phyloP scores from a whole-genome alignment of 2,888 invertebrate genomes.

The Acronicta aceris region DNA sequence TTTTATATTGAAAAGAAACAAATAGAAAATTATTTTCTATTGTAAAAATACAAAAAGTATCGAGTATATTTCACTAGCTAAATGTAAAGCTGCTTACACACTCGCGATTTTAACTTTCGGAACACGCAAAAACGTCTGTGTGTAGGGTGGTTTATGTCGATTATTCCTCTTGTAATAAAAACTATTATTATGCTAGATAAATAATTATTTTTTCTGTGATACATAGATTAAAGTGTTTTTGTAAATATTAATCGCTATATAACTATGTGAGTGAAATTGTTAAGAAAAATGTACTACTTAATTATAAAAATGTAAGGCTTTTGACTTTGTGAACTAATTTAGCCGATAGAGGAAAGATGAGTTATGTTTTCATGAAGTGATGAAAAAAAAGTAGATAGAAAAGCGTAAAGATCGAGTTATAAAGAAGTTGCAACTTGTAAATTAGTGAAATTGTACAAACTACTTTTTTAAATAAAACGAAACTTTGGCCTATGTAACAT shows the following conservation, averaged over 20 bases:
- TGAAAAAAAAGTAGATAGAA: conserved; percentile 66
- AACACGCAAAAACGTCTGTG: conserved; percentile 55
- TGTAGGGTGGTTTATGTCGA: conserved; percentile 59
- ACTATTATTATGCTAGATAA: conserved; percentile 74
- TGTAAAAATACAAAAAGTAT: conserved; percentile 39
- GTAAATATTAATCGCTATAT: conserved; percentile 80
- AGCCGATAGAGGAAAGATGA: conserved; percentile 54
- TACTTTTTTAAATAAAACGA: conserved; percentile 88
- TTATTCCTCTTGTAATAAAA: conserved; percentile 64
- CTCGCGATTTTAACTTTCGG: conserved; percentile 54
- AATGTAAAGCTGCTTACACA: conserved; percentile 61
- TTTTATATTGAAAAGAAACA: conserved; percentile 12
- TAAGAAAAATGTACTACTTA: conserved; percentile 68
- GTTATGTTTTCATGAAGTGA: conserved; percentile 76
- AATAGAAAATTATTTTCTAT: conserved; percentile 29
- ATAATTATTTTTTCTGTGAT: conserved; percentile 89
- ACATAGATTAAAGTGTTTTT: conserved; percentile 85
- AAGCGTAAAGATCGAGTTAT: conserved; percentile 55
- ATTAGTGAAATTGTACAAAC: conserved; percentile 86
- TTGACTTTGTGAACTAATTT: conserved; percentile 72
- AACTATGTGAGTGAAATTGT: conserved; percentile 73
- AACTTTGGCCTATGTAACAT: conserved; percentile 86
- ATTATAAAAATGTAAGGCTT: conserved; percentile 76
- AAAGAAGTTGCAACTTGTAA: conserved; percentile 66
- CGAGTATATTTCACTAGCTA: conserved; percentile 36